These are phyloP conservation scores for Zaprionus davidi DNA, from an alignment of 1,140 invertebrate genomes.

Conservation along the genomic window DNA sequence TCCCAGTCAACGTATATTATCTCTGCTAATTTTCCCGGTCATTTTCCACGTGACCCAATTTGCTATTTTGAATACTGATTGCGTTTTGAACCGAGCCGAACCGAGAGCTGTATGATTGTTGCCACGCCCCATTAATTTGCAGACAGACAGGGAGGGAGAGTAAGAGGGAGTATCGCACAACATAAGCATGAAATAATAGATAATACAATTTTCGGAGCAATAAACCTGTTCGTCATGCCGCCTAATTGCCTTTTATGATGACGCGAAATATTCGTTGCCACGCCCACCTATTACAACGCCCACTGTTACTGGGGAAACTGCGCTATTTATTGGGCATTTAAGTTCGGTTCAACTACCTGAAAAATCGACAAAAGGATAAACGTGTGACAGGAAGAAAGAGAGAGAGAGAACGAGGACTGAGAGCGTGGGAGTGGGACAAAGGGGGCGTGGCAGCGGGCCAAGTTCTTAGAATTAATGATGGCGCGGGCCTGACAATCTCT, in stretches of 20 bases:
- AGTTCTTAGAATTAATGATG: slow-evolving; percentile 76
- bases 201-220: slow-evolving; percentile 65
- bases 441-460: slow-evolving; percentile 13
- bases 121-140: slow-evolving; percentile 69
- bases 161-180: neutral
- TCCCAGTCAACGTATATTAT: neutral
- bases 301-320: neutral
- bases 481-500: slow-evolving; percentile 56
- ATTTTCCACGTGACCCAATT: slow-evolving; percentile 14
- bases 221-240: slow-evolving; percentile 66
- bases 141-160: neutral
- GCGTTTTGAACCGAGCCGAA: neutral
- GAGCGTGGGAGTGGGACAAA: slow-evolving; percentile 9
- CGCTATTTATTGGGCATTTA: slow-evolving; percentile 14
- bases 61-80: slow-evolving; percentile 26
- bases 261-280: slow-evolving; percentile 62
- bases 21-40: neutral
- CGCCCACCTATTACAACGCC: neutral
- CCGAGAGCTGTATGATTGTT: slow-evolving; percentile 53
- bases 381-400: slow-evolving; percentile 11
- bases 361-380: slow-evolving; percentile 51
- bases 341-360: slow-evolving; percentile 54
- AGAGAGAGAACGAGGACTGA: neutral
- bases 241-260: slow-evolving; percentile 73
- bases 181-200: slow-evolving; percentile 36